Conservation (phyloP, 2,888 invertebrate genomes). For the Erebia palarica region DNA sequence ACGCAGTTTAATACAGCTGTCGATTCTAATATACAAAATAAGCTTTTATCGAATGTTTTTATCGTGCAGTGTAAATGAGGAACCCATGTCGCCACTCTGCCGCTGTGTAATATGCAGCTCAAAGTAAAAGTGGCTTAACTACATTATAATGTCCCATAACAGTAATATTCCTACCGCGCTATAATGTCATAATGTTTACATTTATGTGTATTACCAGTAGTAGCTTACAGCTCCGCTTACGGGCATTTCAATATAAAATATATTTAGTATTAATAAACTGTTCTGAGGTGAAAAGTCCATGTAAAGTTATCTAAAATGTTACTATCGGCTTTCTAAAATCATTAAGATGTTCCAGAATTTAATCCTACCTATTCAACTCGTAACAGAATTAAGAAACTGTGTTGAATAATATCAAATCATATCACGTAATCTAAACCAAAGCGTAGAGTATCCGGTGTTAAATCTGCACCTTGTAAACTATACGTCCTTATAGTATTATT, state of each 20-base stretch:
- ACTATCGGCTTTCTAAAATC: slow-evolving; percentile 24
- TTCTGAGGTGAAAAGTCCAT: slow-evolving; percentile 15
- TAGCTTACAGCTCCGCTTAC: slow-evolving; percentile 19
- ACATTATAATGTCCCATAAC: slow-evolving; percentile 38
- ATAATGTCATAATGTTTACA: slow-evolving; percentile 28
- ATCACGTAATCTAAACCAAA: slow-evolving; percentile 17
- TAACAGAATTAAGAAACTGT: slow-evolving; percentile 10
- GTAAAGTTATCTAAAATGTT: slow-evolving; percentile 5
- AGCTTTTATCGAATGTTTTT: background rate
- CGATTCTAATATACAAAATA: background rate
- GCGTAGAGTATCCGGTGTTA: slow-evolving; percentile 12
- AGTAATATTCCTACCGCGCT: slow-evolving; percentile 28
- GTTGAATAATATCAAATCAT: slow-evolving; percentile 21
- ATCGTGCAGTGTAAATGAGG: slow-evolving; percentile 10
- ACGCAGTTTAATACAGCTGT: too few relatives aligned
- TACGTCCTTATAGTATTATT: slow-evolving; percentile 23
- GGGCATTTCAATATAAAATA: slow-evolving; percentile 23
- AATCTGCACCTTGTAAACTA: slow-evolving; percentile 24
- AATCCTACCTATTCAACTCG: background rate
- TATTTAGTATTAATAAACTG: slow-evolving; percentile 28
- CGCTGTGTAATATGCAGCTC: slow-evolving; percentile 28
- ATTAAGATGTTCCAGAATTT: slow-evolving; percentile 15
- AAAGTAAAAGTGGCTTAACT: slow-evolving; percentile 39
- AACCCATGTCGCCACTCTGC: slow-evolving; percentile 27
- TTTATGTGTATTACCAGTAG: slow-evolving; percentile 27